Conservation (phyloP, 2,113 vertebrate species). For the Micromys minutus region DNA sequence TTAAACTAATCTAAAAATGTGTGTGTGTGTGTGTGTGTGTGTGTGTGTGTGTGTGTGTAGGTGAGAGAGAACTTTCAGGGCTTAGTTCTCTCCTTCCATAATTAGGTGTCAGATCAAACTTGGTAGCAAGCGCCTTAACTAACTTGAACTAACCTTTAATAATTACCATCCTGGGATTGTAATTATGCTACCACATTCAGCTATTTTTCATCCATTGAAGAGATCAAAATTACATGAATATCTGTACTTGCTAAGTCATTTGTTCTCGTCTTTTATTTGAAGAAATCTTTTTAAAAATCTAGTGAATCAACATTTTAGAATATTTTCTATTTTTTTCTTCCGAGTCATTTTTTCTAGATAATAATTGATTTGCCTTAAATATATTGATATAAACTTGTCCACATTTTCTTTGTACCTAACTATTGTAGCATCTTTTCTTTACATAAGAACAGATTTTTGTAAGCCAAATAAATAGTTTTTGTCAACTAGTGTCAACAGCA, state of each 20-base stretch:
- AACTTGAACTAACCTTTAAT: not conserved
- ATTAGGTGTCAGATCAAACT: not conserved
- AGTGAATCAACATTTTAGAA: not conserved
- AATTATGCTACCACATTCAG: not conserved
- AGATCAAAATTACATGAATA: constrained; percentile 30
- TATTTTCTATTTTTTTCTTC: not conserved
- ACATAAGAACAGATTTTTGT: not conserved
- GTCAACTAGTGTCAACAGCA: not conserved
- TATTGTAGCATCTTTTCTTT: not conserved
- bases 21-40: not conserved
- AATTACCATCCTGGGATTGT: not conserved
- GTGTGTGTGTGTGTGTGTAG: not conserved
- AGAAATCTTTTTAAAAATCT: not conserved
- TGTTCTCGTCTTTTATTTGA: constrained; percentile 39
- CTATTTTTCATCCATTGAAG: constrained; percentile 23
- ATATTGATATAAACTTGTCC: not conserved
- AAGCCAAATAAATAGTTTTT: not conserved
- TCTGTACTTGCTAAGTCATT: constrained; percentile 32
- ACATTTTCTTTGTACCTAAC: not conserved
- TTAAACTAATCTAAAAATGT: not conserved
- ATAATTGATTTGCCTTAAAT: not conserved
- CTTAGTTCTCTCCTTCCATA: not conserved
- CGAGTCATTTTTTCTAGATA: not conserved
- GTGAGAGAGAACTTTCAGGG: not conserved
- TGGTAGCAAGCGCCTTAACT: not conserved